These are phyloP conservation scores for Mallotus villosus DNA, from an alignment of 2,797 vertebrate species.

Conservation along the genomic window DNA sequence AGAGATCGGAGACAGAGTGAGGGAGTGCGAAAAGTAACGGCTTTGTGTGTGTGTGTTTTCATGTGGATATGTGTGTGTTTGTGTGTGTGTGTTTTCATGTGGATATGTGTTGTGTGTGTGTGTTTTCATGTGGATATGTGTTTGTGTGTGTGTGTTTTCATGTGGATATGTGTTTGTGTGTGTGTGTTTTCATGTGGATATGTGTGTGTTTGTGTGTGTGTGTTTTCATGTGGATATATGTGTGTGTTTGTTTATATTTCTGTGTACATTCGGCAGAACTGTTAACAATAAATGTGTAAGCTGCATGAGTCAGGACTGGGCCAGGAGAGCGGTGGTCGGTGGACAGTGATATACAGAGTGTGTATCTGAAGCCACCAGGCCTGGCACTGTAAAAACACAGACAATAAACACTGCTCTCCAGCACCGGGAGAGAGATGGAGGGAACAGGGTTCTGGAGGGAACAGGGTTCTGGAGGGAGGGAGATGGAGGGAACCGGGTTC, in stretches of 20 bases:
- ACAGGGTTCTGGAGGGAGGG: too few relatives aligned
- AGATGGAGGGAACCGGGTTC: too few relatives aligned
- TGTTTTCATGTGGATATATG: background rate
- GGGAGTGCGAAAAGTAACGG: background rate
- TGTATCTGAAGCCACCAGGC: slow-evolving; percentile 3
- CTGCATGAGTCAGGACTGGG: background rate
- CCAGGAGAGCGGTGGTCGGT: slow-evolving; percentile 17
- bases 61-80: slow-evolving; percentile 19
- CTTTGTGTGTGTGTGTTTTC: slow-evolving; percentile 5
- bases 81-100: slow-evolving; percentile 11
- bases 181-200: slow-evolving; percentile 14
- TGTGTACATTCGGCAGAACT: slow-evolving; percentile 13
- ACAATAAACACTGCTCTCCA: slow-evolving; percentile 28
- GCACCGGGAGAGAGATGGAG: slow-evolving; percentile 2
- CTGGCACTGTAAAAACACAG: slow-evolving; percentile 16
- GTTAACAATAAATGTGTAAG: slow-evolving; percentile 6
- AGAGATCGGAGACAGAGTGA: background rate
- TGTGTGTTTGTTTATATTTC: slow-evolving; percentile 2
- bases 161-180: slow-evolving; percentile 16
- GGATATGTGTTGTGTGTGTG: slow-evolving; percentile 17
- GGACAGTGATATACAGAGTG: slow-evolving; percentile 12
- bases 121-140: slow-evolving; percentile 15
- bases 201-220: slow-evolving; percentile 15
- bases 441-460: background rate
- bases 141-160: slow-evolving; percentile 6